Percentiles rank a stretch among this genome's conserved stretches.
These are phyloP conservation scores for Philonicus albiceps DNA, from an alignment of 2,888 invertebrate genomes.

Conservation along the genomic window DNA sequence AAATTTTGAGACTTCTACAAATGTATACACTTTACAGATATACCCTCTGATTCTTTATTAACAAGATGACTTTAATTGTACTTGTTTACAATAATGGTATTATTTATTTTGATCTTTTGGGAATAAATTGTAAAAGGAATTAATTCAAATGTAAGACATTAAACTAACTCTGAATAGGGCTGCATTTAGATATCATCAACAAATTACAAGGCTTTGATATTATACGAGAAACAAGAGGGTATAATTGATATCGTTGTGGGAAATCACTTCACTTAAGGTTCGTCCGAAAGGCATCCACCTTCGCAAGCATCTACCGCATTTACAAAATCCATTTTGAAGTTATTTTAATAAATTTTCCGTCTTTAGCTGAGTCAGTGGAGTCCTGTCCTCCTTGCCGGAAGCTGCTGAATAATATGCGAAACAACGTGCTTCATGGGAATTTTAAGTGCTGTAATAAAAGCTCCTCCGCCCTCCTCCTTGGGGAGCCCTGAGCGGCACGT, in stretches of 20 bases:
- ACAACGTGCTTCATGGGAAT: slow-evolving; percentile 18
- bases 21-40: no score
- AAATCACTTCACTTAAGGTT: not conserved
- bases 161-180: not conserved
- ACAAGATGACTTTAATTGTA: not conserved
- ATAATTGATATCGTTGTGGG: not conserved
- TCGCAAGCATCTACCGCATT: not conserved
- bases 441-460: slow-evolving; percentile 17
- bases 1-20: no score
- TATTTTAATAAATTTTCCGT: not conserved
- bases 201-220: not conserved
- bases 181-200: not conserved
- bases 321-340: not conserved
- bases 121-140: not conserved
- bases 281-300: not conserved
- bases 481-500: slow-evolving; percentile 4
- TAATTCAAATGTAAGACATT: not conserved
- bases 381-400: not conserved
- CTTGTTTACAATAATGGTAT: not conserved
- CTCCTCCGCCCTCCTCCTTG: not conserved
- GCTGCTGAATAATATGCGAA: not conserved
- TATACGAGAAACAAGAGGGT: not conserved
- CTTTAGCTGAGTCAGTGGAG: not conserved
- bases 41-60: no score
- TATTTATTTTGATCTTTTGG: not conserved